Percentiles rank a stretch among this genome's conserved stretches.
phyloP scores from a whole-genome alignment of 2,888 invertebrate species.

The Drosophila kanekoi region DNA sequence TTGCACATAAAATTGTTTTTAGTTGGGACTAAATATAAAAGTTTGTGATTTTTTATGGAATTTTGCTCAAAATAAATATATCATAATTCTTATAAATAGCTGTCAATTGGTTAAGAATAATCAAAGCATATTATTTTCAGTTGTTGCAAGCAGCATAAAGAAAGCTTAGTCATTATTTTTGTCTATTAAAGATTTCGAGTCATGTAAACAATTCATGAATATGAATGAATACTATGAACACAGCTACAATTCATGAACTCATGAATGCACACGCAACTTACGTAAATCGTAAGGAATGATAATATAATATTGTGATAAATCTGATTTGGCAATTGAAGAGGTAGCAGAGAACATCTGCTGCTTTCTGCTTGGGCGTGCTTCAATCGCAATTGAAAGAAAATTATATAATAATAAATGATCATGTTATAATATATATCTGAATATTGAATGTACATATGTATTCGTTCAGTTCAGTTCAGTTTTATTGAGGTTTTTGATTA shows the following conservation, averaged over 20 bases:
- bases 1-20: constrained; percentile 50
- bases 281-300: too few species aligned
- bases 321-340: too few species aligned
- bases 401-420: too few species aligned
- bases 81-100: constrained; percentile 48
- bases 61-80: constrained; percentile 36
- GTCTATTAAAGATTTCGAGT: not conserved
- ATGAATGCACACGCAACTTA: too few species aligned
- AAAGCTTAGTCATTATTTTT: constrained; percentile 9
- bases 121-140: constrained; percentile 10
- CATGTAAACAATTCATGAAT: constrained; percentile 1
- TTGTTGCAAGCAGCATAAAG: not conserved
- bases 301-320: too few species aligned
- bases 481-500: too few species aligned
- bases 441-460: too few species aligned
- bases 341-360: too few species aligned
- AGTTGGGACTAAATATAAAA: constrained; percentile 31
- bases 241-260: not conserved
- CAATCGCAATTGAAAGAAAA: too few species aligned
- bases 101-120: constrained; percentile 31
- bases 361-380: too few species aligned
- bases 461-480: too few species aligned
- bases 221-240: not conserved
- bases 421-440: too few species aligned
- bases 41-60: constrained; percentile 27